A percentile compares a stretch with the other conserved stretches of the same genome.
Conservation (phyloP, 2,888 invertebrate genomes). For the Eupeodes luniger region DNA sequence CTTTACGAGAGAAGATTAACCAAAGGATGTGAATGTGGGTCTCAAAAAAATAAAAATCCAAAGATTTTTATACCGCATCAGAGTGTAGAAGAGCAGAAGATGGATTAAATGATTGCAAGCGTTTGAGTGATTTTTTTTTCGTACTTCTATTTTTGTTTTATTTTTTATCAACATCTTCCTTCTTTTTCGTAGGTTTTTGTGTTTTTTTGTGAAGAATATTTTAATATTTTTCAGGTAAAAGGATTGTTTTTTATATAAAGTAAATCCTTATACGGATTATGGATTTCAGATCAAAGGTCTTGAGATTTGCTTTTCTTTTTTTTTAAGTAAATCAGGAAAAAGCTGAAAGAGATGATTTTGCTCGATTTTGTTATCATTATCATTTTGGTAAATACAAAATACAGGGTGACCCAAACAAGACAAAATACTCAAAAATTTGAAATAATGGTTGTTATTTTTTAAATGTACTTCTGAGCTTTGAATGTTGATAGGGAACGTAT, state of each 20-base stretch:
- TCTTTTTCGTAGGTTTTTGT: not conserved
- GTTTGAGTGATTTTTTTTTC: conserved; percentile 49
- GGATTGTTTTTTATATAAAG: not conserved
- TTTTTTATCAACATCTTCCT: not conserved
- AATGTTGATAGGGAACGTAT: too few species aligned
- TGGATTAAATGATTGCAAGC: conserved; percentile 65
- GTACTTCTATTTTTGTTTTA: not conserved
- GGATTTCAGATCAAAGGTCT: conserved; percentile 15
- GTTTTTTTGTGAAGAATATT: not conserved
- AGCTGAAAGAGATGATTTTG: too few species aligned
- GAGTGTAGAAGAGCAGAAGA: conserved; percentile 30
- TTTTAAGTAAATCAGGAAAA: too few species aligned
- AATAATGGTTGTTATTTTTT: too few species aligned
- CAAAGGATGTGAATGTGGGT: conserved; percentile 52
- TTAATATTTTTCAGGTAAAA: not conserved
- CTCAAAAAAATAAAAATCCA: not conserved
- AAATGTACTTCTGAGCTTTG: too few species aligned
- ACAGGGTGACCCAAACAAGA: too few species aligned
- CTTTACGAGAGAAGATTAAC: conserved; percentile 65
- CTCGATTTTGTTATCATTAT: too few species aligned
- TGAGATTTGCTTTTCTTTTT: not conserved
- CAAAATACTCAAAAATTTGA: too few species aligned
- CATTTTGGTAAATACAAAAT: too few species aligned
- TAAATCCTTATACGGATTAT: conserved; percentile 8
- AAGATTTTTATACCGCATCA: conserved; percentile 5